Evolutionary conservation across 30 jellyfish, hydroid and myxozoan genomes (phyloP), one percentile per base, ranked within the genome.

Genomic region (Nemopilema nomurai): DNA sequence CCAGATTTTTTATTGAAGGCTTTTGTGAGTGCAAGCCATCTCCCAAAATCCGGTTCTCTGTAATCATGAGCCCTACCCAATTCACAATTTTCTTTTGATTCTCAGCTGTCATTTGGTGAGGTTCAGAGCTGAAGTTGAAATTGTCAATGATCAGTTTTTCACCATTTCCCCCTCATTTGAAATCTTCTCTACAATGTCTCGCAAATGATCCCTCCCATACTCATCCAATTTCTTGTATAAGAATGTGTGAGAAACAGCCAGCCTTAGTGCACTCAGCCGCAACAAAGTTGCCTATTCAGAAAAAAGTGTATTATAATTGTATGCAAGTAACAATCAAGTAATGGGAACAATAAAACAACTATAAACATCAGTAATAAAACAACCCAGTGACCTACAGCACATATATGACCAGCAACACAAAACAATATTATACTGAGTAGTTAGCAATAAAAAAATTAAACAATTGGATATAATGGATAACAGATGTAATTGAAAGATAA

Each of bases 61-160:
- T 57, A 31, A 57, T 33, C 51, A 57, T 27, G 78, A 77, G 28
- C 24, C 31, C 70, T 49, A 77, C 87, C 87, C 87, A 77, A 41
- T 77, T 33, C 20, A 31, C 87, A 57, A 16, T 29, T 0, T 52
- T 31, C 27, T 77, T 77, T 76, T 77, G 87, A 28, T 51, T 52
- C 18, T 77, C 78, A 17, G 20, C 67, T 4, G 78, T 77, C 87
- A 77, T 77, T 22, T 51, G 53, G 33, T 77, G 87, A 19, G 71
- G 74, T 76, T 77, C 28, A 19, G 87, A 16, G 1, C 78, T 77
- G 78, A 24, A 77, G 49, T 63, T 57, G 71, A 77, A 77, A 51
- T 77, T 77, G 33, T 76, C 57, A 41, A 41, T 41, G 57, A 41
- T 41, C 57, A 41, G 57, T 41, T 41, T 41, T 41, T 41, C 13